Evolutionary conservation across 2,797 vertebrate species (phyloP).

Genomic region (Siniperca obscura): DNA sequence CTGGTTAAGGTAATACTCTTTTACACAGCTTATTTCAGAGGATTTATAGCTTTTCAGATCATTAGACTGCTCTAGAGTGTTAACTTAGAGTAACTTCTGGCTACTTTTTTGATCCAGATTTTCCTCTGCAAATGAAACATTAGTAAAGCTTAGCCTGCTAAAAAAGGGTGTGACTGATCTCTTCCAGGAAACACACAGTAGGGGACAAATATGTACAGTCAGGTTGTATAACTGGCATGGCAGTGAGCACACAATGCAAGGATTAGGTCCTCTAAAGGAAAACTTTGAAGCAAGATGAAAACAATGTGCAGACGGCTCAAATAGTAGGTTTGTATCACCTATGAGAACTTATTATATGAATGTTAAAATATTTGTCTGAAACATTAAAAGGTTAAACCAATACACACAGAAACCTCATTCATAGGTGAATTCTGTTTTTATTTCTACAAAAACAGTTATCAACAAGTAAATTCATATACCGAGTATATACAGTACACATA

Average conservation of each 20-base stretch:
- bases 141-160: conserved; percentile 64
- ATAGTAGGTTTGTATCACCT: conserved; percentile 51
- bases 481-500: neutral
- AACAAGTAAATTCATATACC: neutral
- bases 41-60: conserved; percentile 70
- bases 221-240: conserved; percentile 53
- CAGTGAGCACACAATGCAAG: conserved; percentile 52
- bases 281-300: conserved; percentile 44
- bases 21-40: conserved; percentile 64
- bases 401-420: conserved; percentile 31
- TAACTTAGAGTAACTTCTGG: conserved; percentile 72
- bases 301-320: conserved; percentile 41
- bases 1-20: conserved; percentile 69
- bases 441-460: neutral
- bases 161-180: conserved; percentile 72
- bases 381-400: conserved; percentile 35
- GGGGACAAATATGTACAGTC: conserved; percentile 45
- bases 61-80: conserved; percentile 67
- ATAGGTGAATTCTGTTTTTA: neutral
- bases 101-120: conserved; percentile 72
- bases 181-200: conserved; percentile 52
- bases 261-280: conserved; percentile 53
- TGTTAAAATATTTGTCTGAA: conserved; percentile 39
- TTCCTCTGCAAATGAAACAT: conserved; percentile 77
- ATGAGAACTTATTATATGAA: conserved; percentile 47